Base-by-base conservation (phyloP, 2,797 vertebrate species). In the Ctenochaetus hawaiiensis region DNA sequence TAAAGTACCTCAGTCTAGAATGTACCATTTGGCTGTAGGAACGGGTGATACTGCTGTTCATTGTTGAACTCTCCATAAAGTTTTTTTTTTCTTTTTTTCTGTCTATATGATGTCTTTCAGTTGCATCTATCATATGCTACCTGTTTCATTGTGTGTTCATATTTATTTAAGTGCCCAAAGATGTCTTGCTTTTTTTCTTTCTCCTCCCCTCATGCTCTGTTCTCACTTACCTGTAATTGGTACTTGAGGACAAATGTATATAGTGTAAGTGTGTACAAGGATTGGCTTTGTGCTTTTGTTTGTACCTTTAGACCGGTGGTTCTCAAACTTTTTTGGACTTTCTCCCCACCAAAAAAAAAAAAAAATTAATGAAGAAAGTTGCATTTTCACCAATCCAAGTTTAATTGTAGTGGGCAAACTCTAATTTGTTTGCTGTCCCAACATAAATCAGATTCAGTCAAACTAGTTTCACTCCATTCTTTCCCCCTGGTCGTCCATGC, bases 151-250 rank as follows among this genome's bases (percentile, higher is more conserved):
- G 63, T 79, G 58, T 74, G 52, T 80, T 78, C 59, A 80, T 85
- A 91, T 87, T 91, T 96, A 94, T 95, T 94, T 63, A 93, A 94
- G 93, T 94, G 86, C 90, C 84, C 92, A 87, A 83, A 88, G 65
- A 56, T 87, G 34, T 84, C 37, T 82, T 63, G 1, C 60, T 23
- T 51, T 57, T 69, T 67, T 67, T 70, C 81, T 62, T 1, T 59
- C 26, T 51, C 53, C 68, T 71, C 26, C 61, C 45, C 47, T 71
- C 26, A 26, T 61, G 26, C n/a, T 23, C 56, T 67, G 48, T 23
- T 78, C 16, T 68, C 17, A 8, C 18, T 75, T 41, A 75, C 7
- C 76, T 85, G 67, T 77, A 66, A 61, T 43, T 60, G 71, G 62
- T 70, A 26, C 63, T 49, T 34, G 20, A 62, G 67, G 60, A 57